Evolutionary conservation across 2,113 vertebrate genomes (phyloP).

Genomic region (Melanostigma gelatinosum): DNA sequence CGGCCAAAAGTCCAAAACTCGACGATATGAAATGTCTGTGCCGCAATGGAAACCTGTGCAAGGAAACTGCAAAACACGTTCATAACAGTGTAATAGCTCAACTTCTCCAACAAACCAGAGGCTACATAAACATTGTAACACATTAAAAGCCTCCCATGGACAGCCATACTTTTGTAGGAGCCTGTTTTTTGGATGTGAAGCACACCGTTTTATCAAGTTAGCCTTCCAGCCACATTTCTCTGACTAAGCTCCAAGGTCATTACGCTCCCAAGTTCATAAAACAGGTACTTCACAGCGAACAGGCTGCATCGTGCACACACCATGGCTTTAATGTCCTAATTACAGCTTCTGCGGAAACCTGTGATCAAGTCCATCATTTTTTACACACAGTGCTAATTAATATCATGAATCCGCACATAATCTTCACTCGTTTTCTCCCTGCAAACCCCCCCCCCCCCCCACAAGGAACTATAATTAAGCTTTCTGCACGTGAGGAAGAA

Average conservation of each 20-base stretch:
- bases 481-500: constrained; percentile 46
- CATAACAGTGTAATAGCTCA: neutral
- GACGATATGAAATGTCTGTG: neutral
- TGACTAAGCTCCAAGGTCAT: constrained; percentile 60
- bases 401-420: constrained; percentile 75
- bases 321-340: constrained; percentile 80
- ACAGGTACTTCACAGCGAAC: constrained; percentile 59
- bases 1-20: neutral
- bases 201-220: constrained; percentile 34
- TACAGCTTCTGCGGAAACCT: constrained; percentile 77
- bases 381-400: constrained; percentile 77
- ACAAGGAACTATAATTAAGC: constrained; percentile 67
- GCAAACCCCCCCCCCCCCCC: constrained; percentile 4
- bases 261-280: constrained; percentile 76
- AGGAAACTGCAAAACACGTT: neutral
- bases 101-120: neutral
- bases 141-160: neutral
- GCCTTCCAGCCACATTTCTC: constrained; percentile 21
- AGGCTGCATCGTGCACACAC: constrained; percentile 57
- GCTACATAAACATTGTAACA: neutral
- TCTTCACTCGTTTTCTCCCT: constrained; percentile 57
- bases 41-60: neutral
- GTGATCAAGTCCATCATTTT: constrained; percentile 78
- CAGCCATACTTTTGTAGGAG: neutral
- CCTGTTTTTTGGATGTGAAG: neutral